Evolutionary conservation across 2,797 vertebrate genomes (phyloP).

Genomic region (Rhynchonycteris naso): DNA sequence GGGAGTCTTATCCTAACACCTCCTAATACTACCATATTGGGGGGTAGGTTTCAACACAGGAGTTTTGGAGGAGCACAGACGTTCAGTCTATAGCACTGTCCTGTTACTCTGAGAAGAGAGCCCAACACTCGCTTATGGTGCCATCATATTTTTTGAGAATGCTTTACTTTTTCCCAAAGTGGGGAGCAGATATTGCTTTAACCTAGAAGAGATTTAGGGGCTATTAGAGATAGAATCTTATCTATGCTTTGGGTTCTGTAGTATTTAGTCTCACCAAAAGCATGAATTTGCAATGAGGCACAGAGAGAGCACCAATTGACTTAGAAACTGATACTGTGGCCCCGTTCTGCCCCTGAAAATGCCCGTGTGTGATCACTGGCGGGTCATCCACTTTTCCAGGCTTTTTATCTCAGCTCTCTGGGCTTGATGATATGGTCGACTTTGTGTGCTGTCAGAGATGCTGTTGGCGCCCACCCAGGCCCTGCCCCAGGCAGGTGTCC

Average conservation of each 20-base stretch:
- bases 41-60: not conserved
- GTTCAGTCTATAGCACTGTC: not conserved
- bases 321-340: not conserved
- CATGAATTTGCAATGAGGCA: not conserved
- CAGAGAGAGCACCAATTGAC: not conserved
- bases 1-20: not conserved
- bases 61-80: not conserved
- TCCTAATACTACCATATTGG: not conserved
- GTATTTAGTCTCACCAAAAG: not conserved
- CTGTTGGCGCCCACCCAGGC: not conserved
- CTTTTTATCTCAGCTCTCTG: not conserved
- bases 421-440: not conserved
- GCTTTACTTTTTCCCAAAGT: not conserved
- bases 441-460: not conserved
- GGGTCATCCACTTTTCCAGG: not conserved
- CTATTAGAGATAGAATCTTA: not conserved
- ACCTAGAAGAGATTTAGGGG: not conserved
- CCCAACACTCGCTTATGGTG: not conserved
- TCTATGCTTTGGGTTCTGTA: not conserved
- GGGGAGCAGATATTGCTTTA: not conserved
- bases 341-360: not conserved
- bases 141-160: not conserved
- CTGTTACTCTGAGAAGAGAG: not conserved
- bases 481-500: not conserved
- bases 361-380: too few relatives aligned